Evolutionary conservation across 2,113 vertebrate genomes (phyloP).

Genomic region (Salminus brasiliensis): DNA sequence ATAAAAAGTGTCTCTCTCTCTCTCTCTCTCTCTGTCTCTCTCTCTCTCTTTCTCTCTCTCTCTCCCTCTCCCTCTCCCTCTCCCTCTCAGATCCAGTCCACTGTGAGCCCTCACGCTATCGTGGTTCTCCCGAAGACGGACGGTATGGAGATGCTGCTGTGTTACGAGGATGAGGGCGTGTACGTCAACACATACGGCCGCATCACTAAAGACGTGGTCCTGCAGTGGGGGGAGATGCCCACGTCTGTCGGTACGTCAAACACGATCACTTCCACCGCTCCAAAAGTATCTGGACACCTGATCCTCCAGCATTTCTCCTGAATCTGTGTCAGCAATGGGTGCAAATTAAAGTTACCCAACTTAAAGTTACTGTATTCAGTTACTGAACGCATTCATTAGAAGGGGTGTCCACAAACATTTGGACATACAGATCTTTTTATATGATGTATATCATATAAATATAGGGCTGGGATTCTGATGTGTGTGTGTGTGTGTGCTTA

Average conservation of each 20-base stretch:
- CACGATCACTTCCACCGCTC: not conserved
- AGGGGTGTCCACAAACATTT: no score
- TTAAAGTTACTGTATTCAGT: no score
- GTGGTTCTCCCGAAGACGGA: constrained; percentile 97
- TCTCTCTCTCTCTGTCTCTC: no score
- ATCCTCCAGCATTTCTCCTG: no score
- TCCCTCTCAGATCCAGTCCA: constrained; percentile 88
- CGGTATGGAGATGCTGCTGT: constrained; percentile 98
- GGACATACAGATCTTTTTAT: no score
- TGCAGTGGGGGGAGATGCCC: constrained; percentile 99
- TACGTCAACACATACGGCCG: constrained; percentile 98
- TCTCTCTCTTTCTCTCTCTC: not conserved
- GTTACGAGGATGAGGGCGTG: constrained; percentile 97
- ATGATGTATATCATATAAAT: no score
- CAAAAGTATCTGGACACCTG: not conserved
- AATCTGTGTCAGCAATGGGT: no score
- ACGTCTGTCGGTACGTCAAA: constrained; percentile 92
- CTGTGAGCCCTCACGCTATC: constrained; percentile 93
- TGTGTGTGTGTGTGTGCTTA: not conserved
- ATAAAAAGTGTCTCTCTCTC: no score
- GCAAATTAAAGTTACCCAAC: no score
- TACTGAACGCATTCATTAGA: no score
- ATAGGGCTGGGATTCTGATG: not conserved
- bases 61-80: constrained; percentile 23
- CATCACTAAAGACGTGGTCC: constrained; percentile 98